A percentile compares a stretch with the other conserved stretches of the same genome.
phyloP scores from a whole-genome alignment of 1,140 invertebrate genomes.

The Epicauta chinensis region DNA sequence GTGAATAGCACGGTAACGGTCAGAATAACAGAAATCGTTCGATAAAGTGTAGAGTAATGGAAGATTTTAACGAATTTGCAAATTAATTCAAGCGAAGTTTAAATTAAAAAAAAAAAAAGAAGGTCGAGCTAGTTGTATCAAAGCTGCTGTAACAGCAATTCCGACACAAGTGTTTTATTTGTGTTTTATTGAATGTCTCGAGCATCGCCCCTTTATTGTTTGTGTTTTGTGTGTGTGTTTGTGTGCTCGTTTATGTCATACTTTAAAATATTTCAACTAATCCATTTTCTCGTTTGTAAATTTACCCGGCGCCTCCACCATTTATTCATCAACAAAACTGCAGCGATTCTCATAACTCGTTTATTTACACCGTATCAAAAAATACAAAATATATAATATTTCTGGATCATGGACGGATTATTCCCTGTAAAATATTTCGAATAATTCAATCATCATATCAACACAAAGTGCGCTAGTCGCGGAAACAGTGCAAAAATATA shows the following conservation, averaged over 20 bases:
- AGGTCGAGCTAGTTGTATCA: neutral
- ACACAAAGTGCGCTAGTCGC: too few species aligned
- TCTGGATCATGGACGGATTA: too few species aligned
- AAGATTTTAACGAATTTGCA: neutral
- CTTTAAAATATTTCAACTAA: constrained; percentile 8
- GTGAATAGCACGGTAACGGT: too few species aligned
- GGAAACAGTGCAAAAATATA: constrained; percentile 1
- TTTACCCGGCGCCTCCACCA: constrained; percentile 7
- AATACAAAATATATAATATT: too few species aligned
- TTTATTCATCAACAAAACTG: too few species aligned
- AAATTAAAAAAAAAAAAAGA: neutral
- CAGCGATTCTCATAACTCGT: too few species aligned
- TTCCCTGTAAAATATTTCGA: too few species aligned
- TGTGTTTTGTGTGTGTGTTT: constrained; percentile 17
- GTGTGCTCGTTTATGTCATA: constrained; percentile 15
- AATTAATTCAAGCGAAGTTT: constrained; percentile 4
- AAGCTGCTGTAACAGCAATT: too few species aligned
- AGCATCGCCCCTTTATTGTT: constrained; percentile 29
- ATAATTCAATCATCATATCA: too few species aligned
- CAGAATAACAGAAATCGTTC: neutral
- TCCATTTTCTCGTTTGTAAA: neutral
- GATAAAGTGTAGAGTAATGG: neutral
- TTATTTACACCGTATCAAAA: too few species aligned
- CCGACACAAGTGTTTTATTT: constrained; percentile 1
- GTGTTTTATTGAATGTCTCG: constrained; percentile 32